phyloP scores from a whole-genome alignment of 2,888 invertebrate genomes.

The Nysson spinosus region DNA sequence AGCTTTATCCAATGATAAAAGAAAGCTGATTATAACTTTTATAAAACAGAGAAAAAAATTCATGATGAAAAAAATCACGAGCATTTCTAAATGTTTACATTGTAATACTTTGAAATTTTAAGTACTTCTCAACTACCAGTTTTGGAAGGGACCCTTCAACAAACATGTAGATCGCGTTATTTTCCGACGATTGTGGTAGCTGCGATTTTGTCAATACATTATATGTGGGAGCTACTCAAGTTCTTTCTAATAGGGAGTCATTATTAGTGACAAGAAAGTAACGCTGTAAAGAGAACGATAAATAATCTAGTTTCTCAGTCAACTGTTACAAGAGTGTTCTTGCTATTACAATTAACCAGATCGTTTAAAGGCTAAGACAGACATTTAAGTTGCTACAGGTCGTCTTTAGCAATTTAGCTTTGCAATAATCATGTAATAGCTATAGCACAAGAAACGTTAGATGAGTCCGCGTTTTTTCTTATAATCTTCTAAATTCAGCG shows the following conservation, averaged over 20 bases:
- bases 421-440: slow-evolving; percentile 23
- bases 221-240: slow-evolving; percentile 38
- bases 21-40: slow-evolving; percentile 1
- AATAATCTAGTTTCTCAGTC: slow-evolving; percentile 52
- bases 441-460: slow-evolving; percentile 75
- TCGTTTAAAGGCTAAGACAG: slow-evolving; percentile 24
- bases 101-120: slow-evolving; percentile 34
- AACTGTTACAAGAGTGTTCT: slow-evolving; percentile 40
- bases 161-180: slow-evolving; percentile 30
- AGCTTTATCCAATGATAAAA: neutral
- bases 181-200: slow-evolving; percentile 25
- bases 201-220: slow-evolving; percentile 26
- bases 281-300: slow-evolving; percentile 46
- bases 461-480: slow-evolving; percentile 95
- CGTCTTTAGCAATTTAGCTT: slow-evolving; percentile 31
- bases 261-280: slow-evolving; percentile 29
- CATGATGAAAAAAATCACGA: slow-evolving; percentile 23
- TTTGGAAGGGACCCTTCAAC: slow-evolving; percentile 20
- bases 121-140: slow-evolving; percentile 33
- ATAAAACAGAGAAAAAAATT: slow-evolving; percentile 11
- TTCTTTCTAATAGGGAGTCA: slow-evolving; percentile 32
- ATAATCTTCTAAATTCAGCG: slow-evolving; percentile 93
- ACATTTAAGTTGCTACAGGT: slow-evolving; percentile 22
- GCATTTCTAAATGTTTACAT: slow-evolving; percentile 25
- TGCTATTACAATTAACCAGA: slow-evolving; percentile 37